These are phyloP conservation scores for Spheniscus humboldti DNA, from an alignment of 2,797 vertebrate genomes.

Conservation along the genomic window DNA sequence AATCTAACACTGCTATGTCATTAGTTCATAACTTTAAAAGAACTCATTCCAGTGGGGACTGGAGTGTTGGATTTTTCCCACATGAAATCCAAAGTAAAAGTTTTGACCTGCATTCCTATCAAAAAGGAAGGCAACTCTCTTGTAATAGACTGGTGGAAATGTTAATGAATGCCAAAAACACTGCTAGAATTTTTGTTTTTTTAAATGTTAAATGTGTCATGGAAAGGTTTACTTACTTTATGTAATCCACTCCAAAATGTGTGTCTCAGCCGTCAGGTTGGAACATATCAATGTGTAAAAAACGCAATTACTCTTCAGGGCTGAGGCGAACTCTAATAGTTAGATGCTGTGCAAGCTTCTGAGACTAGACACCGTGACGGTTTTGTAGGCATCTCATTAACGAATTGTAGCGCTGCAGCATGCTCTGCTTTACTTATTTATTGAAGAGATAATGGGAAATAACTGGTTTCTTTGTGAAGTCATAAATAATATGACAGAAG, in stretches of 20 bases:
- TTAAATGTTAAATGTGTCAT: slow-evolving; percentile 27
- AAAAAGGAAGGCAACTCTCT: not conserved
- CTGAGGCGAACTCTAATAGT: slow-evolving; percentile 64
- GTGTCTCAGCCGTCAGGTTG: slow-evolving; percentile 47
- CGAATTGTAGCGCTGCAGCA: slow-evolving; percentile 63
- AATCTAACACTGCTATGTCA: not conserved
- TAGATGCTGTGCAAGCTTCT: slow-evolving; percentile 70
- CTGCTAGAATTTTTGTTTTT: not conserved
- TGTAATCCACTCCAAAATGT: slow-evolving; percentile 50
- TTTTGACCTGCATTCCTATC: not conserved
- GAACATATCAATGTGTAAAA: slow-evolving; percentile 69
- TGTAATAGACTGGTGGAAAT: not conserved
- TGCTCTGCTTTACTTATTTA: slow-evolving; percentile 77
- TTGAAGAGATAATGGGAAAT: slow-evolving; percentile 81
- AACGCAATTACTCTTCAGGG: slow-evolving; percentile 70
- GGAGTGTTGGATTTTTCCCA: not conserved
- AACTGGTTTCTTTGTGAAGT: slow-evolving; percentile 78
- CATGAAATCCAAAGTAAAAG: not conserved
- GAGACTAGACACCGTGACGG: slow-evolving; percentile 68
- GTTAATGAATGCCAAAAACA: not conserved
- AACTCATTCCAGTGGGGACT: not conserved
- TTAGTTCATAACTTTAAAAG: not conserved
- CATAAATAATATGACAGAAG: slow-evolving; percentile 77
- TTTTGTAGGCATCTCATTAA: slow-evolving; percentile 75
- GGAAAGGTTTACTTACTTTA: slow-evolving; percentile 28